Conservation (phyloP, 1,140 invertebrate genomes). For the Drosophila orosa region DNA sequence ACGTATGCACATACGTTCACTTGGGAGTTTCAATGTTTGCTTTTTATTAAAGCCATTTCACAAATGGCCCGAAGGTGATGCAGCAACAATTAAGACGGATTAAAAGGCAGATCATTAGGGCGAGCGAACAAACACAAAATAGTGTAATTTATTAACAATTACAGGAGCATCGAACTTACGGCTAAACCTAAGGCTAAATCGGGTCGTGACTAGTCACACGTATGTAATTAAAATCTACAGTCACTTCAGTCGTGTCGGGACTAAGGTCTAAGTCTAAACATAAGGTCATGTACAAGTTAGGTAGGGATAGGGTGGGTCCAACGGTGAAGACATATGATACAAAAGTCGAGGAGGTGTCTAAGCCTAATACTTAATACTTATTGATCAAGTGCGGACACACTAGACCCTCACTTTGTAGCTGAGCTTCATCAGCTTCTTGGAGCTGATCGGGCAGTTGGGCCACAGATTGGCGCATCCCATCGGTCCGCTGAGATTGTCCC, state of each 20-base stretch:
- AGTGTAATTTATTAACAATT: constrained; percentile 44
- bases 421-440: constrained; percentile 82
- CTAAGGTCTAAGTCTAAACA: constrained; percentile 20
- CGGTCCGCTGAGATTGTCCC: constrained; percentile 77
- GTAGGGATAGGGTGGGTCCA: not conserved
- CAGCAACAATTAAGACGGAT: constrained; percentile 17
- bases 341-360: constrained; percentile 40
- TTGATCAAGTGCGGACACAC: constrained; percentile 2
- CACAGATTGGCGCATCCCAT: constrained; percentile 84
- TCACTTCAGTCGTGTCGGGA: constrained; percentile 47
- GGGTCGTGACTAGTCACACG: constrained; percentile 45
- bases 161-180: constrained; percentile 41
- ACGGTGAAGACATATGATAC: constrained; percentile 62
- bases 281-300: constrained; percentile 24
- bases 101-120: constrained; percentile 22
- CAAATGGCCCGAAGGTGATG: constrained; percentile 33
- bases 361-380: constrained; percentile 47
- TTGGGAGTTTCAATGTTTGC: constrained; percentile 11
- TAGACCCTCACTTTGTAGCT: constrained; percentile 81
- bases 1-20: constrained; percentile 19
- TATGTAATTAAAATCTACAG: constrained; percentile 27
- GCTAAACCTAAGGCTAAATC: constrained; percentile 33
- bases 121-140: constrained; percentile 13
- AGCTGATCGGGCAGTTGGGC: constrained; percentile 83
- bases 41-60: constrained; percentile 15